These are phyloP conservation scores for Batillaria attramentaria DNA, from an alignment of 1,140 invertebrate species.

Conservation along the genomic window DNA sequence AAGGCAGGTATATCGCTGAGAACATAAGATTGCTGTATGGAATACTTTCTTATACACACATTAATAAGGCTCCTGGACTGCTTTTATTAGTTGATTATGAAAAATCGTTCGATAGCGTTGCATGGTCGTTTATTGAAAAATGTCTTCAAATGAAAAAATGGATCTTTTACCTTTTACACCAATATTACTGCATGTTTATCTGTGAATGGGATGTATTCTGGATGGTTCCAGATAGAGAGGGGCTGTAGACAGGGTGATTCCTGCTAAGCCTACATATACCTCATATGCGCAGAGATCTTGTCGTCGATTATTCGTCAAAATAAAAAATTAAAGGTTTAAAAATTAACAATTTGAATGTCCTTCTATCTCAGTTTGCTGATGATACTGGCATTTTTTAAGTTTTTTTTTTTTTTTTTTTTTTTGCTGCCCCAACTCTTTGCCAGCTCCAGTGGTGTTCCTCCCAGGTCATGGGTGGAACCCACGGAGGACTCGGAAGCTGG, in stretches of 20 bases:
- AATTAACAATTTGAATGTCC: no score
- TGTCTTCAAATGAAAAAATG: background rate
- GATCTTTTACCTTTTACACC: background rate
- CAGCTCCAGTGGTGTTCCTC: no score
- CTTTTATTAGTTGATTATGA: background rate
- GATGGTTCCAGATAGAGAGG: background rate
- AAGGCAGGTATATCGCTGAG: background rate
- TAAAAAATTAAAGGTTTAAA: background rate
- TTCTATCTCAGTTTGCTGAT: no score
- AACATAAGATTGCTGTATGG: background rate
- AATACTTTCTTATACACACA: background rate
- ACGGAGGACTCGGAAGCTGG: no score
- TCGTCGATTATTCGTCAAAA: background rate
- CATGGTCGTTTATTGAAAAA: background rate
- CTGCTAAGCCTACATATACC: background rate
- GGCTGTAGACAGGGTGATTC: background rate
- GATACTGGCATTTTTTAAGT: no score
- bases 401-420: no score
- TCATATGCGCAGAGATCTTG: background rate
- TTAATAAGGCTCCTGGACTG: background rate
- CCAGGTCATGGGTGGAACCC: no score
- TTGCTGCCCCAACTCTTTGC: no score
- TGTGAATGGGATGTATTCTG: background rate
- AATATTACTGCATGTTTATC: background rate
- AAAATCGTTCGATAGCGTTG: background rate